Evolutionary conservation across 2,888 invertebrate genomes (phyloP).

Genomic region (Agriopis leucophaearia): DNA sequence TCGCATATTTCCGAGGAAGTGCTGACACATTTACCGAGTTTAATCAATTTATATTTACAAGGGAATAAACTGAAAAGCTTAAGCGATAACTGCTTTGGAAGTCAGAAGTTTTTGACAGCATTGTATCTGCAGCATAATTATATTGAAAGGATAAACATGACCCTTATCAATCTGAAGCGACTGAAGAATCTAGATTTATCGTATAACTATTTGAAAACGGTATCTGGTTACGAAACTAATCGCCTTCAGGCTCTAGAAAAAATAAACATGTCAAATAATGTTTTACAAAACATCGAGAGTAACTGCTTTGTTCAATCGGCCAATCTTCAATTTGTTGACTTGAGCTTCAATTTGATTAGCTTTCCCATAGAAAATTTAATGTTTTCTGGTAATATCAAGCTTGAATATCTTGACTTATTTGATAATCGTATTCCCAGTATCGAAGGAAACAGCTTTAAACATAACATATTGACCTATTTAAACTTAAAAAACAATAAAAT

Average conservation of each 20-base stretch:
- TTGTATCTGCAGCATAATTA: constrained; percentile 64
- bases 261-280: constrained; percentile 70
- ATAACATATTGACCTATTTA: constrained; percentile 58
- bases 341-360: constrained; percentile 68
- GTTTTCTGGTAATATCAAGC: constrained; percentile 64
- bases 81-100: constrained; percentile 61
- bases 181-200: constrained; percentile 65
- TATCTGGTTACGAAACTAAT: constrained; percentile 67
- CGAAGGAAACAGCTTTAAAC: constrained; percentile 64
- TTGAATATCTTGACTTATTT: constrained; percentile 64
- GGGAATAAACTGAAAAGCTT: constrained; percentile 61
- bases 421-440: constrained; percentile 64
- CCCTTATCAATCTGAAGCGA: constrained; percentile 62
- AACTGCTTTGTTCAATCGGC: constrained; percentile 67
- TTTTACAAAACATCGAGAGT: constrained; percentile 62
- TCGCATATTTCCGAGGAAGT: constrained; percentile 52
- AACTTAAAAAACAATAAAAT: constrained; percentile 69
- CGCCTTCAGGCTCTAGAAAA: constrained; percentile 58
- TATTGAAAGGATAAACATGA: constrained; percentile 62
- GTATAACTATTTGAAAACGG: constrained; percentile 57
- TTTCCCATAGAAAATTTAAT: constrained; percentile 61
- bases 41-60: constrained; percentile 63
- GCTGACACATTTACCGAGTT: constrained; percentile 53
- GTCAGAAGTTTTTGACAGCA: constrained; percentile 53
- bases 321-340: constrained; percentile 61